Evolutionary conservation across 2,888 invertebrate species (phyloP).

Genomic region (Parnassius orleans): DNA sequence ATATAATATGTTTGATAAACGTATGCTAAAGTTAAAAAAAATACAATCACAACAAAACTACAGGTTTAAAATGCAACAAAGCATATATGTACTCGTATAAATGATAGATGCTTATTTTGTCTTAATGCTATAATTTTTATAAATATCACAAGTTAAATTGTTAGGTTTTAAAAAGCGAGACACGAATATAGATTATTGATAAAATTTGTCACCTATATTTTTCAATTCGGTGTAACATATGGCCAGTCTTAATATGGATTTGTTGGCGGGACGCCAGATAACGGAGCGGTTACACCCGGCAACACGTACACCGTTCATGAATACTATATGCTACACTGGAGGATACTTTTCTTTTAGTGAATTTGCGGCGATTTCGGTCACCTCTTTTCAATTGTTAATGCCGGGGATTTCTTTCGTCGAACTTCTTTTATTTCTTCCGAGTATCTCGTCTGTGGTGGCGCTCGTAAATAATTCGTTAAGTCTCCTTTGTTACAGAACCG

Average conservation of each 20-base stretch:
- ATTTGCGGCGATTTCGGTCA: slow-evolving; percentile 36
- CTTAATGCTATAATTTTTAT: no score
- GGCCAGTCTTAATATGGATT: slow-evolving; percentile 46
- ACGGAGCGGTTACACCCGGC: slow-evolving; percentile 41
- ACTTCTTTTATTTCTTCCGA: slow-evolving; percentile 15
- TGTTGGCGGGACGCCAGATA: slow-evolving; percentile 63
- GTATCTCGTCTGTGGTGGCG: slow-evolving; percentile 7
- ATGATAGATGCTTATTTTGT: not conserved
- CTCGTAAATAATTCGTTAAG: slow-evolving; percentile 21
- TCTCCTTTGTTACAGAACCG: slow-evolving; percentile 7
- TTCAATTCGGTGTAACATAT: slow-evolving; percentile 44
- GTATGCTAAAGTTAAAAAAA: not conserved
- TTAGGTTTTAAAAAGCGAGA: slow-evolving; percentile 1
- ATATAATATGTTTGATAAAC: no score
- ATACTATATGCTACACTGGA: slow-evolving; percentile 41
- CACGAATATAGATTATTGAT: slow-evolving; percentile 15
- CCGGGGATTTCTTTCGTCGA: slow-evolving; percentile 17
- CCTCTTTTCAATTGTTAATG: slow-evolving; percentile 34
- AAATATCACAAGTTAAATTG: not conserved
- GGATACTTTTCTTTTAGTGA: slow-evolving; percentile 38
- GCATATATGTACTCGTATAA: not conserved
- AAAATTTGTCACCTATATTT: slow-evolving; percentile 23
- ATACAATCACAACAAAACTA: not conserved
- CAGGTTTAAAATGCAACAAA: not conserved
- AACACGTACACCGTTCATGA: slow-evolving; percentile 43